These are phyloP conservation scores for Hypothenemus hampei DNA, from an alignment of 1,140 invertebrate genomes.

Conservation along the genomic window DNA sequence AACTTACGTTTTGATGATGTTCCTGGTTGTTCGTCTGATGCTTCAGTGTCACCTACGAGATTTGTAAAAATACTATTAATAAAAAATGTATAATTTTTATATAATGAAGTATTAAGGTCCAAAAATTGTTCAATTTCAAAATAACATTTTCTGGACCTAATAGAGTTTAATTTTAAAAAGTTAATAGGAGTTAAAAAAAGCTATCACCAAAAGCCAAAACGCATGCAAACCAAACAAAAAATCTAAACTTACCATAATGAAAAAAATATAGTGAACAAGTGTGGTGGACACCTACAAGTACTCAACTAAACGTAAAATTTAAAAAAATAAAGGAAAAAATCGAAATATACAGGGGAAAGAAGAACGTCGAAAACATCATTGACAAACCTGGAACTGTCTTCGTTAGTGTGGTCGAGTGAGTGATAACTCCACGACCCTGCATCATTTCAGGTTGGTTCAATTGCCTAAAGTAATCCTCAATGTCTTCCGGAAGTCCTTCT, in stretches of 20 bases:
- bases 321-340: not conserved
- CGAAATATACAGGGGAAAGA: not conserved
- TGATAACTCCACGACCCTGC: conserved; percentile 26
- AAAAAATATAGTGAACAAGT: conserved; percentile 14
- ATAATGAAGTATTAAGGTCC: no score
- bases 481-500: conserved; percentile 20
- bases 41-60: no score
- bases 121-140: not conserved
- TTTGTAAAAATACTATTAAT: no score
- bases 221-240: conserved; percentile 28
- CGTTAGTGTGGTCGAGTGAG: conserved; percentile 12
- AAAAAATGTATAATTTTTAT: no score
- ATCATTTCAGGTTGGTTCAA: conserved; percentile 27
- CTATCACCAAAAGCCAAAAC: conserved; percentile 18
- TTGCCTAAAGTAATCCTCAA: conserved; percentile 29
- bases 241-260: conserved; percentile 21
- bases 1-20: no score
- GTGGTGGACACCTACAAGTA: conserved; percentile 2
- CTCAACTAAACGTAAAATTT: no score
- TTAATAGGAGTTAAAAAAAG: conserved; percentile 23
- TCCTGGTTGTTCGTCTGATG: no score
- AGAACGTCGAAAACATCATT: not conserved
- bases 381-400: conserved; percentile 33
- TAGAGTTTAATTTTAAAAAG: conserved; percentile 1
- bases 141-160: not conserved